A percentile compares a stretch with the other conserved stretches of the same genome.
Conservation (phyloP, 37 sponge, comb jelly and placozoan genomes). For the Beroe forskalii region DNA sequence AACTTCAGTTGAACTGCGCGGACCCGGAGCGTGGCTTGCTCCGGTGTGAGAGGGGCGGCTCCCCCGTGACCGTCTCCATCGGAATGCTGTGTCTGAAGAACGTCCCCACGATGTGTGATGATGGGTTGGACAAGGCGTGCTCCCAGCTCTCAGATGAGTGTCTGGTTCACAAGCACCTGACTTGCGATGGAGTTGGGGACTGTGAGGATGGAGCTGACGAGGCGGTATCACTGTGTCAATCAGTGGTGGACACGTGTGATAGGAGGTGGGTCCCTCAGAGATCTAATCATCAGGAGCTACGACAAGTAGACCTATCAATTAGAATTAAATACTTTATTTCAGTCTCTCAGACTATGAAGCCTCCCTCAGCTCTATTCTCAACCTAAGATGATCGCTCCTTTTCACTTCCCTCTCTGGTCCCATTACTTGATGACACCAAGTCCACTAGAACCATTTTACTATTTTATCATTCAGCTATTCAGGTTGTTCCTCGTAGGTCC, state of each 20-base stretch:
- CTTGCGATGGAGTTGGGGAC: background rate
- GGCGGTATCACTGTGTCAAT: background rate
- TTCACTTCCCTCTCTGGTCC: too few species aligned
- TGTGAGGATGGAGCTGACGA: background rate
- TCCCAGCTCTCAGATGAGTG: background rate
- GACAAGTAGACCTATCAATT: too few species aligned
- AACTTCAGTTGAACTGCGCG: background rate
- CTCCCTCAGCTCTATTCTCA: too few species aligned
- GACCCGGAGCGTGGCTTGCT: background rate
- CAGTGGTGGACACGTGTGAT: background rate
- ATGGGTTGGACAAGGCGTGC: background rate
- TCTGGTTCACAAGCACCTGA: background rate
- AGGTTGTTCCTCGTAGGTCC: too few species aligned
- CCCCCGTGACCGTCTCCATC: background rate
- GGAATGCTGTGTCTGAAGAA: background rate
- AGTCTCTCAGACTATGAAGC: too few species aligned
- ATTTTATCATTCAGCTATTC: too few species aligned
- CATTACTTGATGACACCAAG: too few species aligned
- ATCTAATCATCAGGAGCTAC: too few species aligned
- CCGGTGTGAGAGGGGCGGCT: background rate
- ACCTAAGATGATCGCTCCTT: too few species aligned
- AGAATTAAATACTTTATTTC: too few species aligned
- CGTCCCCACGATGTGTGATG: background rate
- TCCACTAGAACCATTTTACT: too few species aligned
- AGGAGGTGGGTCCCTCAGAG: too few species aligned